Conservation (phyloP, 2,113 vertebrate species). For the Cheilinus undulatus region DNA sequence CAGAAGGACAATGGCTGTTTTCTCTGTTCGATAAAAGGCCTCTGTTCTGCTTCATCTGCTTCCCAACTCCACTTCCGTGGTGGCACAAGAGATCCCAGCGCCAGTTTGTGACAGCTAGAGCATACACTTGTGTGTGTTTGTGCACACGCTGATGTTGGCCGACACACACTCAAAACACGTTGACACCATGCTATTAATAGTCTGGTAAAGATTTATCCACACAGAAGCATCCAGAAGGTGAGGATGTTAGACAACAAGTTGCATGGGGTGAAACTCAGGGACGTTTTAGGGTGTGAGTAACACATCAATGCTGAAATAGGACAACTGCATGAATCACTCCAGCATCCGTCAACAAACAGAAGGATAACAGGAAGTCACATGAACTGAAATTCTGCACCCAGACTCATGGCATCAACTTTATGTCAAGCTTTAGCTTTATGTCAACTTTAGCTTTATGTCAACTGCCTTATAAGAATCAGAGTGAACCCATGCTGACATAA, state of each 20-base stretch:
- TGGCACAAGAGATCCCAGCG: constrained; percentile 69
- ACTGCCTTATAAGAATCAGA: constrained; percentile 6
- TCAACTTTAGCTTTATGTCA: constrained; percentile 39
- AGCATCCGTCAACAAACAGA: constrained; percentile 18
- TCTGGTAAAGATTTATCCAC: constrained; percentile 26
- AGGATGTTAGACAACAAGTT: constrained; percentile 40
- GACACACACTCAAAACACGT: constrained; percentile 51
- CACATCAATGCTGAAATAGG: constrained; percentile 26
- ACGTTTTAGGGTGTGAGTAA: constrained; percentile 8
- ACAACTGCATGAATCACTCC: constrained; percentile 31
- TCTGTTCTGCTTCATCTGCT: constrained; percentile 74
- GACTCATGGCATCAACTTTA: constrained; percentile 15
- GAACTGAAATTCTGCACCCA: constrained; percentile 27
- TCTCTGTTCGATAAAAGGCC: constrained; percentile 73
- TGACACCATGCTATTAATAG: constrained; percentile 60
- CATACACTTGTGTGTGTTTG: constrained; percentile 28
- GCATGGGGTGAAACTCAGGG: not conserved
- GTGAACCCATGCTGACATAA: constrained; percentile 2
- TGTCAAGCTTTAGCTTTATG: constrained; percentile 24
- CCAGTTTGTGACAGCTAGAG: constrained; percentile 74
- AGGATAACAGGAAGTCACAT: constrained; percentile 35
- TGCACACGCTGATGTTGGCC: constrained; percentile 10
- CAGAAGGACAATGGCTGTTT: constrained; percentile 72
- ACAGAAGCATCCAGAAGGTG: constrained; percentile 56
- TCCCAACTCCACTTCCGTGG: constrained; percentile 75